Evolutionary conservation across 2,113 vertebrate species (phyloP), one percentile per base, ranked within the genome.

Genomic region (Poecile atricapillus): DNA sequence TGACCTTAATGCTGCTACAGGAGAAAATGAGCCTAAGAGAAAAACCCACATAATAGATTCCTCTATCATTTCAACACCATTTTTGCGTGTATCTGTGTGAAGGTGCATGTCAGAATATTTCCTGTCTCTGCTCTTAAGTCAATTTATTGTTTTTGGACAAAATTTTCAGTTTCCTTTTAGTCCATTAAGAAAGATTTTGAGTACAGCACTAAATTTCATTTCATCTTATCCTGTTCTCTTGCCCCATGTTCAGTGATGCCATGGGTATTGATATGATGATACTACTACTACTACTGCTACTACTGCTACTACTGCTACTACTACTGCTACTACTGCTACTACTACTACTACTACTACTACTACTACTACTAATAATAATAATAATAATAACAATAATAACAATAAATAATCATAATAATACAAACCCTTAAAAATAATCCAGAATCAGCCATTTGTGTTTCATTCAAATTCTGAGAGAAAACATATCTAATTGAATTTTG

Each of bases 341-440:
- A 37, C 37, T 37, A 37, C 37, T 37, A 37, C 8, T 37, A 12
- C 39, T 39, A 12, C 11, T 39, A 39, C 39, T 39, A 39, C 39
- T 39, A 39, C 39, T 39, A 39, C 39, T 39, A 39, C 11, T 5
- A 27, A 31, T 21, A 27, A 20, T 9, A 17, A 25, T 13, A 16
- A 46, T 5, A 30, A 20, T 9, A 14, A 44, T 3, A 24, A 30
- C 22, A 28, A 25, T 25, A 31, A 20, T 24, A 25, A 31, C 14
- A 65, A 2, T 28, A n/a, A 25, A 31, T 17, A 65, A 2, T 28
- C n/a, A n/a, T n/a, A 25, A 31, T 17, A 65, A 2, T 28, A n/a
- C 6, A 53, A 21, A 6, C 5, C 18, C 1, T 1, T 1, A 1
- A 10, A 39, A 39, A 46, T 13, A 59, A 23, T 43, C 11, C 13